phyloP scores from a whole-genome alignment of 2,888 invertebrate species.

The Eupithecia abbreviata region DNA sequence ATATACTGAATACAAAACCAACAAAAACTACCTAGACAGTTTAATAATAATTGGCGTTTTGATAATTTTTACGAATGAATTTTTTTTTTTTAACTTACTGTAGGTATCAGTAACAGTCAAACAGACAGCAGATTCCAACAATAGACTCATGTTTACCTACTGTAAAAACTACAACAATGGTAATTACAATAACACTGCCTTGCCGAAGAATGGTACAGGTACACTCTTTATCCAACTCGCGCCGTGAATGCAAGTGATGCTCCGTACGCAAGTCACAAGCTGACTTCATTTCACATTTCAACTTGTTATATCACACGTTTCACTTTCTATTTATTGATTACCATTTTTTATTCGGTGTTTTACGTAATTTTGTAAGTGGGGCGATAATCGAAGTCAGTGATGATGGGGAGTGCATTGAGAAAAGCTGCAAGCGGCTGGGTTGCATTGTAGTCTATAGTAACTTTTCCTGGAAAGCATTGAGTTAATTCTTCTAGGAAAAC shows the following conservation, averaged over 20 bases:
- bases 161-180: conserved; percentile 33
- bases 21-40: not conserved
- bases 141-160: conserved; percentile 55
- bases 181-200: not conserved
- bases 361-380: conserved; percentile 35
- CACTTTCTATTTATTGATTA: conserved; percentile 65
- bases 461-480: not conserved
- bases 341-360: conserved; percentile 44
- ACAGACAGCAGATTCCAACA: conserved; percentile 67
- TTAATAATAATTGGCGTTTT: too few species aligned
- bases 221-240: not conserved
- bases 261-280: conserved; percentile 55
- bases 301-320: conserved; percentile 71
- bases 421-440: not conserved
- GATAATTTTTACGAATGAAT: too few species aligned
- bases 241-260: conserved; percentile 37
- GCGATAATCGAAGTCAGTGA: not conserved
- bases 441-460: not conserved
- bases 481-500: not conserved
- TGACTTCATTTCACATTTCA: conserved; percentile 75
- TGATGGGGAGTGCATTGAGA: not conserved
- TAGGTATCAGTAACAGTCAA: conserved; percentile 60
- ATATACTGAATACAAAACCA: not conserved
- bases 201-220: not conserved
- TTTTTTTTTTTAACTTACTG: not conserved